Evolutionary conservation across 1,140 invertebrate species (phyloP), one percentile per base, ranked within the genome.

Genomic region (Muscidifurax raptorellus): DNA sequence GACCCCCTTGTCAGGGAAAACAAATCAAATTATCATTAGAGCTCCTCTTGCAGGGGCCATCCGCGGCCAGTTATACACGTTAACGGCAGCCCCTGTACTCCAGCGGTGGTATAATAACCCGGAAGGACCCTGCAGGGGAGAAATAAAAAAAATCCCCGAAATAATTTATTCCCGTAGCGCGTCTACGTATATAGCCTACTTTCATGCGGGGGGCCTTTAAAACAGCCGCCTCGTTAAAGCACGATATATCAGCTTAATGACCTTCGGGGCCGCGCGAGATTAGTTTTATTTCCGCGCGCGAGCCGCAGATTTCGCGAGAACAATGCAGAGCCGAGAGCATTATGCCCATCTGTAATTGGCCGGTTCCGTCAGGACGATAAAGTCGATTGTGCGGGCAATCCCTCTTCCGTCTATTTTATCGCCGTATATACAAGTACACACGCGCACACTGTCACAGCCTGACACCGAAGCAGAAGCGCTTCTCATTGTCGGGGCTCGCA

Each of bases 11-110:
- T 1, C 59, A 25, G 15, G n/a, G n/a, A 10, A 76, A 77, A 59
- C 75, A 77, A 77, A 79, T 79, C 32, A 79, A 79, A 79, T 79
- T 79, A 79, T 30, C 77, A 67, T 79, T 40, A 67, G 59, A 66
- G 7, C 52, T n/a, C 52, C 18, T 59, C 18, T 59, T n/a, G 25
- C 77, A 1, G 4, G 0, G 32, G 22, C 59, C 77, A 18, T 32
- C n/a, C 15, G 32, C 30, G 44, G 59, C 13, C n/a, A 59, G 32
- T 77, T 77, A n/a, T n/a, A 77, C 52, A 59, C 15, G 47, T 77
- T 59, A 59, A 77, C 52, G 75, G 75, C 15, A 13, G 12, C 75
- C 27, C n/a, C 32, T 22, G 10, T 12, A 40, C 6, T 12, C n/a
- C 66, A 2, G 32, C 71, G 32, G 13, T 18, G 18, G 40, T 9